These are phyloP conservation scores for Pelosia muscerda DNA, from an alignment of 2,888 invertebrate genomes.

Conservation along the genomic window DNA sequence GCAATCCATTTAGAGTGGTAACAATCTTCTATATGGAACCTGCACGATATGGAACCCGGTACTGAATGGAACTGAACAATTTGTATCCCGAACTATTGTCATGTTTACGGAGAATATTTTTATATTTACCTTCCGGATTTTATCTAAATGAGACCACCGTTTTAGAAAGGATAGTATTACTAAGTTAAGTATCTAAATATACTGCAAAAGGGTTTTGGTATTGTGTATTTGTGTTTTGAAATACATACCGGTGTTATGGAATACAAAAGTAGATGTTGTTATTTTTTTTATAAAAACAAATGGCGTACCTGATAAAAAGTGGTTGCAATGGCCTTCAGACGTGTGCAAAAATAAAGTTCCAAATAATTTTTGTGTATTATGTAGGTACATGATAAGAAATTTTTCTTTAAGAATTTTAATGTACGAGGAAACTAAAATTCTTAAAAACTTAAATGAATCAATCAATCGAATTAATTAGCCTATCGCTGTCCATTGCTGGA, in stretches of 20 bases:
- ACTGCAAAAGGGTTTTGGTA: background rate
- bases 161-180: background rate
- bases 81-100: conserved; percentile 43
- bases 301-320: no score
- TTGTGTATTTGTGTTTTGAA: background rate
- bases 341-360: background rate
- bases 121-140: conserved; percentile 14
- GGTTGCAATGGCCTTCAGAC: no score
- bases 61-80: conserved; percentile 32
- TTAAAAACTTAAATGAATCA: no score
- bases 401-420: no score
- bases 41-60: conserved; percentile 23
- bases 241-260: background rate
- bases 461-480: no score
- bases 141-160: conserved; percentile 14
- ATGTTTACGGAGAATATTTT: conserved; percentile 26
- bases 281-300: no score
- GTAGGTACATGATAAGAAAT: no score
- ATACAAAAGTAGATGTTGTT: background rate
- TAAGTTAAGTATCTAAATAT: background rate
- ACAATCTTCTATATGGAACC: conserved; percentile 49
- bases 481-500: no score
- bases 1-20: conserved; percentile 50
- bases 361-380: background rate
- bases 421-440: no score